Evolutionary conservation across 2,113 vertebrate genomes (phyloP).

Genomic region (Colinus virginianus): DNA sequence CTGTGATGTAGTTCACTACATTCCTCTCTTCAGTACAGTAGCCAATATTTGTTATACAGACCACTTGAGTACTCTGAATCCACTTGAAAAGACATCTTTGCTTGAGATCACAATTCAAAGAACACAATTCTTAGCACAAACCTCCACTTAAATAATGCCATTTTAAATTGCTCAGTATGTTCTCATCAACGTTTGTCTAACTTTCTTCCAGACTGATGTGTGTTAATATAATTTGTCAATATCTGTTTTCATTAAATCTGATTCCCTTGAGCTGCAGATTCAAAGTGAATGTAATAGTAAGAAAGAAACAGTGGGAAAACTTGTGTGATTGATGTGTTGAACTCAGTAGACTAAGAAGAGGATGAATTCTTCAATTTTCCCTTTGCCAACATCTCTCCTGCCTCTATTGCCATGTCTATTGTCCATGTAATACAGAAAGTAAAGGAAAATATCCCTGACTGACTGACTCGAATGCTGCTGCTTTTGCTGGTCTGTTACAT

Average conservation of each 20-base stretch:
- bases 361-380: not conserved
- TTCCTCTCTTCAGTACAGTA: slow-evolving; percentile 14
- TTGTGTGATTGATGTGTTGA: not conserved
- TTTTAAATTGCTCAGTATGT: not conserved
- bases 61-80: slow-evolving; percentile 42
- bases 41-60: slow-evolving; percentile 59
- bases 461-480: not conserved
- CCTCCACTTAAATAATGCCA: not conserved
- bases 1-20: not conserved
- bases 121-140: not conserved
- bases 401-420: not conserved
- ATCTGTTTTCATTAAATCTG: not conserved
- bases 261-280: not conserved
- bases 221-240: not conserved
- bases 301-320: not conserved
- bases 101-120: slow-evolving; percentile 42
- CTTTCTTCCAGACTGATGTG: not conserved
- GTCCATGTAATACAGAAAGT: not conserved
- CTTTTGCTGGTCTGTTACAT: not conserved
- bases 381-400: not conserved
- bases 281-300: not conserved
- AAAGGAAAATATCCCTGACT: not conserved
- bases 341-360: not conserved
- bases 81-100: slow-evolving; percentile 48
- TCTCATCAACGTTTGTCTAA: not conserved